Evolutionary conservation across 2,113 vertebrate species (phyloP).

Genomic region (Oryctolagus cuniculus): DNA sequence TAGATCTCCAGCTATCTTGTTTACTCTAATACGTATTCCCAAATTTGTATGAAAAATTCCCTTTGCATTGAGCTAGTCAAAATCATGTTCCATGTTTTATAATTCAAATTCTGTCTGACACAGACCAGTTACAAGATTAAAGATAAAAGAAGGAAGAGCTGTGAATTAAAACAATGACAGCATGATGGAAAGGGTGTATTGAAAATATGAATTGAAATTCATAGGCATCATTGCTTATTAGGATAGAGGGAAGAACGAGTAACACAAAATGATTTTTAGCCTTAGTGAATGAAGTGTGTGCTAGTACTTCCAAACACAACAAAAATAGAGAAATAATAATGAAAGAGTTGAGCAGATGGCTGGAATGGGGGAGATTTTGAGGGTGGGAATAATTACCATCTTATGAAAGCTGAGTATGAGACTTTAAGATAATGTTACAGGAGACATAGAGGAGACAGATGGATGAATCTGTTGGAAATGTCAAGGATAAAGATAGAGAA

Average conservation of each 20-base stretch:
- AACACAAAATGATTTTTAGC: background rate
- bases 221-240: background rate
- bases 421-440: conserved; percentile 47
- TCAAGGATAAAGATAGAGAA: conserved; percentile 83
- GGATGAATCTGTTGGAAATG: conserved; percentile 77
- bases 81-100: background rate
- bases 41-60: background rate
- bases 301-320: background rate
- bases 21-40: conserved; percentile 1
- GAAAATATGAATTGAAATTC: background rate
- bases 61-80: background rate
- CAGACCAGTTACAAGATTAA: background rate
- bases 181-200: background rate
- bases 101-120: background rate
- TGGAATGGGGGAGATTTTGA: background rate
- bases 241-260: background rate
- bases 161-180: background rate
- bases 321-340: conserved; percentile 21
- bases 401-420: conserved; percentile 47
- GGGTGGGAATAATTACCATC: conserved; percentile 26
- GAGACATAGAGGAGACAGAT: conserved; percentile 73
- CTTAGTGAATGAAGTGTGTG: background rate
- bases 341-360: background rate
- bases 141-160: background rate
- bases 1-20: background rate